Conservation (phyloP, 2,888 invertebrate genomes). For the Luperina nickerlii region DNA sequence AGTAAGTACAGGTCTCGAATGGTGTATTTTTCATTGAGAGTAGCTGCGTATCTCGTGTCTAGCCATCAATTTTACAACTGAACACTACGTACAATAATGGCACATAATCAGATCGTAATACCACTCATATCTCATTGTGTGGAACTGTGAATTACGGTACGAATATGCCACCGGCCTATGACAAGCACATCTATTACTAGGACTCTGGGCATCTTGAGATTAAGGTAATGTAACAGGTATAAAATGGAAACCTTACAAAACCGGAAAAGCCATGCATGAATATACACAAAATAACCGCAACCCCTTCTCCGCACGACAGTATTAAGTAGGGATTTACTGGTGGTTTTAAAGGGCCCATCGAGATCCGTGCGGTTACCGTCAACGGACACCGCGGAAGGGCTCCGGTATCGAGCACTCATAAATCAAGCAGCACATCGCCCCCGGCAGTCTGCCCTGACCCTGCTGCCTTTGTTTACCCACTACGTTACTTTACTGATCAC, state of each 20-base stretch:
- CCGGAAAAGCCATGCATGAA: slow-evolving; percentile 46
- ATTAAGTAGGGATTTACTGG: slow-evolving; percentile 67
- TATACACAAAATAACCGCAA: slow-evolving; percentile 59
- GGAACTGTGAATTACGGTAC: slow-evolving; percentile 49
- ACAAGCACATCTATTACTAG: slow-evolving; percentile 50
- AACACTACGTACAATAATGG: slow-evolving; percentile 59
- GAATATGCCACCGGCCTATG: slow-evolving; percentile 50
- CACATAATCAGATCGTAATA: slow-evolving; percentile 64
- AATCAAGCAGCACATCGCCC: slow-evolving; percentile 86
- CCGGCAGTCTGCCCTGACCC: slow-evolving; percentile 81
- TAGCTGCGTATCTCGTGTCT: slow-evolving; percentile 48
- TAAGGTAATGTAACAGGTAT: slow-evolving; percentile 53
- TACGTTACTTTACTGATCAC: slow-evolving; percentile 78
- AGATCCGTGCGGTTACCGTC: slow-evolving; percentile 82
- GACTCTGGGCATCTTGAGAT: slow-evolving; percentile 51
- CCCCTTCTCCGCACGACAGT: slow-evolving; percentile 47
- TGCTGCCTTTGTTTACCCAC: slow-evolving; percentile 82
- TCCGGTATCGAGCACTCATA: slow-evolving; percentile 85
- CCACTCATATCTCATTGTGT: slow-evolving; percentile 54
- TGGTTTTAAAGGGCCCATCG: slow-evolving; percentile 76
- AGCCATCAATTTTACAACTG: slow-evolving; percentile 62
- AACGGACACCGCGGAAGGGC: slow-evolving; percentile 87
- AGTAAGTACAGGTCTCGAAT: slow-evolving; percentile 58
- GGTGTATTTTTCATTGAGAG: slow-evolving; percentile 65
- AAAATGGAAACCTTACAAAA: slow-evolving; percentile 59